phyloP scores from a whole-genome alignment of 1,140 invertebrate genomes.

The Drosophila repletoides region DNA sequence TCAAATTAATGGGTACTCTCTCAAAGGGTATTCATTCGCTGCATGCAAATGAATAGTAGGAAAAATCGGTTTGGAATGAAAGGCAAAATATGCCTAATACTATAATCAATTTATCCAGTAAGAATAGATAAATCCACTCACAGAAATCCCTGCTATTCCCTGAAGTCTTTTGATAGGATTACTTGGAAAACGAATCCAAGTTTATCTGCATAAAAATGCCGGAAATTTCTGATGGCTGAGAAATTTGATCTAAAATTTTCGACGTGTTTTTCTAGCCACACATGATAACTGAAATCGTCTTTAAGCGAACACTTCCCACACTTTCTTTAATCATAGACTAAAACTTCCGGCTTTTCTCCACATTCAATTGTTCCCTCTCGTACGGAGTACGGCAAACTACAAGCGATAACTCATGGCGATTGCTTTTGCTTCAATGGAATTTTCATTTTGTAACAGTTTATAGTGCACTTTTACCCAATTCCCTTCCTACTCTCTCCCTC shows the following conservation, averaged over 20 bases:
- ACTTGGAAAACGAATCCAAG: no score
- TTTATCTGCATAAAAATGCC: no score
- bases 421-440: slow-evolving; percentile 70
- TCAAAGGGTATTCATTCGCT: no score
- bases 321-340: slow-evolving; percentile 19
- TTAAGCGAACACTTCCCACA: slow-evolving; percentile 5
- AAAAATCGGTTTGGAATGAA: no score
- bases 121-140: no score
- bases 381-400: not conserved
- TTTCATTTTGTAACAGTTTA: slow-evolving; percentile 75
- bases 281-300: not conserved
- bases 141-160: no score
- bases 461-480: slow-evolving; percentile 32
- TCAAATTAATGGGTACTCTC: slow-evolving; percentile 7
- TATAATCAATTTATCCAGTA: no score
- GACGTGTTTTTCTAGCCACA: not conserved
- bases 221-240: not conserved
- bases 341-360: slow-evolving; percentile 24
- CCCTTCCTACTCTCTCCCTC: not conserved
- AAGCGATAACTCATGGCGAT: slow-evolving; percentile 51
- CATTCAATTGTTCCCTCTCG: slow-evolving; percentile 35
- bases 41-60: no score
- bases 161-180: no score
- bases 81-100: no score
- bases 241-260: no score